Evolutionary conservation across 2,888 invertebrate species (phyloP).

Genomic region (Nemotelus pantherinus): DNA sequence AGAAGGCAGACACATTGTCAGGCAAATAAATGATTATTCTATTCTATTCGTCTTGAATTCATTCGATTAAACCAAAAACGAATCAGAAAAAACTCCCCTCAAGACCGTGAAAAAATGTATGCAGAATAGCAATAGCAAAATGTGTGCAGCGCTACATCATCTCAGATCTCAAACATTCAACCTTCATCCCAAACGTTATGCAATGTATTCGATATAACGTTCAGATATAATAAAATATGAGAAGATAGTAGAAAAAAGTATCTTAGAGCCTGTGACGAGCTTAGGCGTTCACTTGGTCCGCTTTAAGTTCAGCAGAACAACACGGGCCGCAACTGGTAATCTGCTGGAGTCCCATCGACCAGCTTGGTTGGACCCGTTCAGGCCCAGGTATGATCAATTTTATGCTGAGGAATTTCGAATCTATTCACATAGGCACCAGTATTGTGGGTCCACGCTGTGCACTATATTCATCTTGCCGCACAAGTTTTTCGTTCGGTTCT

Average conservation of each 20-base stretch:
- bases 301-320: not conserved
- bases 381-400: slow-evolving; percentile 5
- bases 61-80: too few species aligned
- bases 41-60: not conserved
- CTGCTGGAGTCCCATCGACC: not conserved
- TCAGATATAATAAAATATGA: slow-evolving; percentile 24
- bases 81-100: too few species aligned
- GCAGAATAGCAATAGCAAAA: slow-evolving; percentile 8
- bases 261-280: not conserved
- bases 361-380: not conserved
- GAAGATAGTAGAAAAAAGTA: slow-evolving; percentile 9
- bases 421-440: not conserved
- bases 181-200: slow-evolving; percentile 18
- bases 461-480: slow-evolving; percentile 20
- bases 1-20: not conserved
- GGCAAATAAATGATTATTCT: not conserved
- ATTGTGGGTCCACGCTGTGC: not conserved
- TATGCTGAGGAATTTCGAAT: slow-evolving; percentile 31
- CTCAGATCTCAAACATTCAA: slow-evolving; percentile 11
- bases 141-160: not conserved
- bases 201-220: slow-evolving; percentile 31
- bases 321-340: not conserved
- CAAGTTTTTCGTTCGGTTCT: slow-evolving; percentile 29
- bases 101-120: not conserved
- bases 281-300: not conserved